These are phyloP conservation scores for Trissolcus brochymenae DNA, from an alignment of 2,888 invertebrate genomes.

Conservation along the genomic window DNA sequence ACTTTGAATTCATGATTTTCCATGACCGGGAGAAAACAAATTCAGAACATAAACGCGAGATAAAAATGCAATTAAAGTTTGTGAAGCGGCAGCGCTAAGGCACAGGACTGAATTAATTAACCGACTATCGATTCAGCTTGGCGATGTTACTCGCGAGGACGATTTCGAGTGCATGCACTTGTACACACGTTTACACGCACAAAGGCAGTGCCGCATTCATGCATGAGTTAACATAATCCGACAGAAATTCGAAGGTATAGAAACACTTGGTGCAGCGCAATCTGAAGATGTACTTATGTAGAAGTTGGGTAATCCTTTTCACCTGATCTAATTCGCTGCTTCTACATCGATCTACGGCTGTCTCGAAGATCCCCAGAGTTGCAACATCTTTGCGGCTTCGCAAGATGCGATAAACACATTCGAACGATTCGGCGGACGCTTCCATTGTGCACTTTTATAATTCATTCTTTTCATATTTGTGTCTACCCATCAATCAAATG, in stretches of 20 bases:
- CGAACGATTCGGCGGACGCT: slow-evolving; percentile 52
- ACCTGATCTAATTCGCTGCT: slow-evolving; percentile 74
- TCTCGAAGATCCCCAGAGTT: slow-evolving; percentile 60
- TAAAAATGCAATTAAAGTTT: too few species aligned
- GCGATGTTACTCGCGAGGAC: slow-evolving; percentile 14
- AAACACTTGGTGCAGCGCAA: slow-evolving; percentile 57
- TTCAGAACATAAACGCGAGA: too few species aligned
- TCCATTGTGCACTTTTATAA: too few species aligned
- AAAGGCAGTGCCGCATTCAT: slow-evolving; percentile 24
- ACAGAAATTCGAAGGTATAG: slow-evolving; percentile 63
- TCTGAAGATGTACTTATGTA: slow-evolving; percentile 65
- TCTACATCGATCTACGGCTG: slow-evolving; percentile 72
- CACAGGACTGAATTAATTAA: slow-evolving; percentile 11
- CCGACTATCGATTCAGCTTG: slow-evolving; percentile 39
- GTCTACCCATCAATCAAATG: too few species aligned
- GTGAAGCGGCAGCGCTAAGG: not conserved
- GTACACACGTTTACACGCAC: slow-evolving; percentile 4
- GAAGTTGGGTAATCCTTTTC: slow-evolving; percentile 71
- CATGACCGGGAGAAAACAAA: too few species aligned
- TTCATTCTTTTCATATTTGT: too few species aligned
- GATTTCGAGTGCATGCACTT: not conserved
- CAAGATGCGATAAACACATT: slow-evolving; percentile 63
- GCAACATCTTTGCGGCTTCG: slow-evolving; percentile 62
- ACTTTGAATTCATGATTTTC: too few species aligned
- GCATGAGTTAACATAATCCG: slow-evolving; percentile 48